phyloP scores from a whole-genome alignment of 2,888 invertebrate genomes.

The Cecidostiba fungosa region DNA sequence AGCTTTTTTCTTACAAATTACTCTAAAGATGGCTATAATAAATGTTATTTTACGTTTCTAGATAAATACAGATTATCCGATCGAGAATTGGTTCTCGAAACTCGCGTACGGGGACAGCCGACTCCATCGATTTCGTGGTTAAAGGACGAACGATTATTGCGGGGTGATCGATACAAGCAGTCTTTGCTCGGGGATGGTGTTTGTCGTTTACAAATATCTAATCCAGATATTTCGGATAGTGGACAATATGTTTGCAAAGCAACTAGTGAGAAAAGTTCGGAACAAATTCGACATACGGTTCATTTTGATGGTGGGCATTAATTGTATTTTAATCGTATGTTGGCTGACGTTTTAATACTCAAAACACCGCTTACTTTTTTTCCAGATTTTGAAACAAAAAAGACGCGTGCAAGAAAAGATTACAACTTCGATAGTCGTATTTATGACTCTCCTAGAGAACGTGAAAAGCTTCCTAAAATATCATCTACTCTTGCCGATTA shows the following conservation, averaged over 20 bases:
- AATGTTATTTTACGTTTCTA: slow-evolving; percentile 75
- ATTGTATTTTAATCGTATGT: not conserved
- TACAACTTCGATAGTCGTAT: slow-evolving; percentile 34
- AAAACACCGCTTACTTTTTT: not conserved
- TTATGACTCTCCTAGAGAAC: slow-evolving; percentile 57
- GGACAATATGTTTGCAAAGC: slow-evolving; percentile 90
- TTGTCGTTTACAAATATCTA: slow-evolving; percentile 85
- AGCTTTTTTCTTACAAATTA: not conserved
- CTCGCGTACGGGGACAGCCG: slow-evolving; percentile 89
- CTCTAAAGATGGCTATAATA: not conserved
- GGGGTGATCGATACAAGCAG: slow-evolving; percentile 84
- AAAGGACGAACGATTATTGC: slow-evolving; percentile 85
- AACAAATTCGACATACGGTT: slow-evolving; percentile 88
- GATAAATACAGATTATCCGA: slow-evolving; percentile 88
- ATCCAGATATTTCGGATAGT: slow-evolving; percentile 86
- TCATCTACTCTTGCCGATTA: slow-evolving; percentile 86
- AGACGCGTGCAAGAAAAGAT: slow-evolving; percentile 38
- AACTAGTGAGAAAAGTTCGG: slow-evolving; percentile 85
- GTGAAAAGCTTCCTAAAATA: slow-evolving; percentile 83
- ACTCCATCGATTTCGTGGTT: slow-evolving; percentile 88
- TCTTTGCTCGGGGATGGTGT: slow-evolving; percentile 88
- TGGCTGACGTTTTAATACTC: not conserved
- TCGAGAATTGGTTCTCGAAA: slow-evolving; percentile 89
- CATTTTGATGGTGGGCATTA: slow-evolving; percentile 83
- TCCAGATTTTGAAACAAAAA: slow-evolving; percentile 65